Conservation (phyloP, 2,888 invertebrate genomes). For the Augiades crinisus region DNA sequence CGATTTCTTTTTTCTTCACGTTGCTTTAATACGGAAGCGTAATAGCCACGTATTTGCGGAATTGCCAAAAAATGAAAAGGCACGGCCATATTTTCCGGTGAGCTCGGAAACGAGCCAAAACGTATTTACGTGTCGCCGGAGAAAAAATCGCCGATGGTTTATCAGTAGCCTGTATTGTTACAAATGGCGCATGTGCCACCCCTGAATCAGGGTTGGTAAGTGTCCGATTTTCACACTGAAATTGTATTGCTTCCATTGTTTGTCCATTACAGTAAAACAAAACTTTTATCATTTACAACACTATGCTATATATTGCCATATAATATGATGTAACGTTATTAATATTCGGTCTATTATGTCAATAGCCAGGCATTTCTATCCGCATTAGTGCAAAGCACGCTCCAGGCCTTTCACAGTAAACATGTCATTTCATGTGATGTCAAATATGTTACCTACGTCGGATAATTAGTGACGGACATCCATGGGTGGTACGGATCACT, state of each 20-base stretch:
- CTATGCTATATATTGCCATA: too few relatives aligned
- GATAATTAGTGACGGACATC: too few relatives aligned
- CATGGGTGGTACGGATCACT: too few relatives aligned
- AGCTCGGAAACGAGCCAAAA: constrained; percentile 54
- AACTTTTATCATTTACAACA: neutral
- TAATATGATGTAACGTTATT: too few relatives aligned
- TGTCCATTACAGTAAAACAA: neutral
- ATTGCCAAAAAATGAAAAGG: constrained; percentile 43
- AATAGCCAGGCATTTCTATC: too few relatives aligned
- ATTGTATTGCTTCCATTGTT: constrained; percentile 13
- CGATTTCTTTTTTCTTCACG: neutral
- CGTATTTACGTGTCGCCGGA: constrained; percentile 48
- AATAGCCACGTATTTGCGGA: constrained; percentile 22
- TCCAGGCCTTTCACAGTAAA: too few relatives aligned
- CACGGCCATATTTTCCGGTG: constrained; percentile 48
- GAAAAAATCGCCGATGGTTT: constrained; percentile 47
- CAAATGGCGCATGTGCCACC: constrained; percentile 40
- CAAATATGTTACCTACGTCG: too few relatives aligned
- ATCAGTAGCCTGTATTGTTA: constrained; percentile 47
- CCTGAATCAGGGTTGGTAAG: constrained; percentile 32
- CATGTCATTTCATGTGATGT: too few relatives aligned
- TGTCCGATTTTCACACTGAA: constrained; percentile 6
- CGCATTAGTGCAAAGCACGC: too few relatives aligned
- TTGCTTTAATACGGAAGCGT: constrained; percentile 1
- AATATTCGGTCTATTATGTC: too few relatives aligned